Conservation (phyloP, 2,113 vertebrate species). For the Electrona antarctica region DNA sequence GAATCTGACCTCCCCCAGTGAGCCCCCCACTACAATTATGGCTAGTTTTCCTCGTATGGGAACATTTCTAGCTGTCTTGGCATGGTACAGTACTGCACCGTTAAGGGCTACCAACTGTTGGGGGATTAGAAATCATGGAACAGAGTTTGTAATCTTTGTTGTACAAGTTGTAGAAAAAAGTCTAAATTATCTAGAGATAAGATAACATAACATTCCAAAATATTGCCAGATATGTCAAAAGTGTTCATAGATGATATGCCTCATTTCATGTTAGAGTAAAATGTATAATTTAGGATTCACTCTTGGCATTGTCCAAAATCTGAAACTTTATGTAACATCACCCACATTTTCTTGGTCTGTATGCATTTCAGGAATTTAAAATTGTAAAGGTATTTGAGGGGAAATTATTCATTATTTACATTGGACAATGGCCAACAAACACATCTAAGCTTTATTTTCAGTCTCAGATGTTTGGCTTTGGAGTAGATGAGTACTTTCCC, state of each 20-base stretch:
- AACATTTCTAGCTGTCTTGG: slow-evolving; percentile 24
- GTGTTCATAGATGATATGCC: no score
- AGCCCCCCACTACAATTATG: slow-evolving; percentile 33
- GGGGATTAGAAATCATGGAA: slow-evolving; percentile 18
- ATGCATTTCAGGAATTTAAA: not conserved
- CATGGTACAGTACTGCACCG: not conserved
- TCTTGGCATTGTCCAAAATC: not conserved
- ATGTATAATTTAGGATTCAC: not conserved
- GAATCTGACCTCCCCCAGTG: slow-evolving; percentile 32
- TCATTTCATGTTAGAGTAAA: no score
- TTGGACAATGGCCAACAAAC: slow-evolving; percentile 45
- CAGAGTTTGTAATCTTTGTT: slow-evolving; percentile 17
- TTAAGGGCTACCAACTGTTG: not conserved
- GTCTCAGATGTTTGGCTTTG: slow-evolving; percentile 49
- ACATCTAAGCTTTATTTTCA: slow-evolving; percentile 35
- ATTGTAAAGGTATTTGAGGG: slow-evolving; percentile 25
- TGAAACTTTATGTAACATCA: not conserved
- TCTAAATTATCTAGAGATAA: not conserved
- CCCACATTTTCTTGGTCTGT: not conserved
- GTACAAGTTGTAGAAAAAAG: not conserved
- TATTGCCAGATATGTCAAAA: no score
- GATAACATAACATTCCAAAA: not conserved
- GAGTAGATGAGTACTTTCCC: slow-evolving; percentile 47
- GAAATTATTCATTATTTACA: slow-evolving; percentile 45
- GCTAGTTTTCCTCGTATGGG: slow-evolving; percentile 12